Percentiles rank a stretch among this genome's conserved stretches.
Conservation (phyloP, 2,113 vertebrate species). For the Aix galericulata region DNA sequence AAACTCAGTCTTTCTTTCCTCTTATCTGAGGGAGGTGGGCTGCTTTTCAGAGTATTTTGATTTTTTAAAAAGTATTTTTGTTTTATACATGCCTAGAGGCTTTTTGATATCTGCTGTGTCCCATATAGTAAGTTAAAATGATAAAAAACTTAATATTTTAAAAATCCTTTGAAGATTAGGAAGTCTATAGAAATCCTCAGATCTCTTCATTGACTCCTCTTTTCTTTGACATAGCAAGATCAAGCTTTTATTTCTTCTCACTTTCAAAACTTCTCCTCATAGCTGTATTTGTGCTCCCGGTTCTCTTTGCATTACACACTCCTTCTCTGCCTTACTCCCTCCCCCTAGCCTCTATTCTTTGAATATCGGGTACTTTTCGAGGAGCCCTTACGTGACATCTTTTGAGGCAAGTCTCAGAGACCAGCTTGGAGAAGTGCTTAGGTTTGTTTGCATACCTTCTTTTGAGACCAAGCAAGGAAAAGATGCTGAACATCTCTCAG, state of each 20-base stretch:
- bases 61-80: background rate
- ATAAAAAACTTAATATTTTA: background rate
- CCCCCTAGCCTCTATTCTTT: background rate
- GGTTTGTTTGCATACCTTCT: background rate
- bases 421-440: background rate
- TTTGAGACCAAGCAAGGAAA: background rate
- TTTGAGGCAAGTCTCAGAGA: background rate
- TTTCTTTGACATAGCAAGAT: conserved; percentile 1
- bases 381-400: background rate
- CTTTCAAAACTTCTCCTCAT: background rate
- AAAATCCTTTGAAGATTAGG: conserved; percentile 16
- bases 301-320: background rate
- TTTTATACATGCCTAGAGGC: background rate
- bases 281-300: background rate
- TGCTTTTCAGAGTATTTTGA: background rate
- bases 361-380: background rate
- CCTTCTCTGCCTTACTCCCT: background rate
- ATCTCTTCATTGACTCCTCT: conserved; percentile 6
- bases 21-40: background rate
- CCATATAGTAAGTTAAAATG: background rate
- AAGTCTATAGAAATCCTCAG: conserved; percentile 18
- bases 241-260: background rate
- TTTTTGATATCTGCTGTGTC: background rate
- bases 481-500: background rate
- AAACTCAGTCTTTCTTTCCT: background rate